Evolutionary conservation across 2,113 vertebrate genomes (phyloP), one percentile per base, ranked within the genome.

Genomic region (human (Homo sapiens)): DNA sequence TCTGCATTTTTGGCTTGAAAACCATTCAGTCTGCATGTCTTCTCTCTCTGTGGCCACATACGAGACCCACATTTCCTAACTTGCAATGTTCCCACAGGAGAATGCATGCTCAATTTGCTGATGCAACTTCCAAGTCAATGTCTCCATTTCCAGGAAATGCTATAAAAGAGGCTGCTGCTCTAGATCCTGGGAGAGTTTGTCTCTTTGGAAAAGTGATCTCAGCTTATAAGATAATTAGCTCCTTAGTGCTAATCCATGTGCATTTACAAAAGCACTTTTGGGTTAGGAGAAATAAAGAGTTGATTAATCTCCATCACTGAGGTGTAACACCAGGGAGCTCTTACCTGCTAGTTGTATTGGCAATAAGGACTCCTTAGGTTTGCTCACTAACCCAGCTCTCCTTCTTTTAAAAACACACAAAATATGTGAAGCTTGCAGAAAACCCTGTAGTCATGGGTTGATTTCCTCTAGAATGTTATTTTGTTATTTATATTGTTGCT

Each of bases 221-320:
- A 52, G 45, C 57, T 96, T 81, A 84, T 43, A 73, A 76, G 83
- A 91, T 96, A 97, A 97, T 96, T 92, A 81, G 38, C 61, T 94
- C 45, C 57, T 97, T 92, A 70, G 32, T 83, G 61, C 45, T 96
- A 92, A 97, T 87, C 78, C 64, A 73, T 20, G 59, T 86, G 83
- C 30, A n/a, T 76, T 97, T 92, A 83, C 30, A 45, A 97, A 96
- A 96, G 72, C 57, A 40, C 83, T 92, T 95, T 93, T 35, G 90
- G 45, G 57, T 81, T 88, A 13, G 40, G 70, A 97, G 68, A 87
- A 96, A 97, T 52, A 80, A 93, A 64, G 86, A 82, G 52, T 55
- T 88, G 45, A 79, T 94, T 88, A 87, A 61, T 93, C 59, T 84
- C 94, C 64, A 94, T 89, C 79, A 20, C 70, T 57, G 43, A 92